These are phyloP conservation scores for Asbolus verrucosus DNA, from an alignment of 1,140 invertebrate genomes.

Conservation along the genomic window DNA sequence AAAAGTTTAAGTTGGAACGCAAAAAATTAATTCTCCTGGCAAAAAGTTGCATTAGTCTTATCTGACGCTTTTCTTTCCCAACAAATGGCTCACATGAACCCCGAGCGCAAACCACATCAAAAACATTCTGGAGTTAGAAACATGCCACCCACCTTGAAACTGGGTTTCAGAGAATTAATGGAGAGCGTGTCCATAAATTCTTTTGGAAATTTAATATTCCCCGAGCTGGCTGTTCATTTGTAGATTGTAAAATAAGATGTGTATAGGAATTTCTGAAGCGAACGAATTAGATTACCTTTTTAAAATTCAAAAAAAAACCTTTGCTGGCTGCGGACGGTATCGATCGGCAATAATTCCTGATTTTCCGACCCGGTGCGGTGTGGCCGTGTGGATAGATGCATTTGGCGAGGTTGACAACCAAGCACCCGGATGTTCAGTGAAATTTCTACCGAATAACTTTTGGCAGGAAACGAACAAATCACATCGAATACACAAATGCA, in stretches of 20 bases:
- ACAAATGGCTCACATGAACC: not conserved
- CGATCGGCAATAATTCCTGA: conserved; percentile 17
- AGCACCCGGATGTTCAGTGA: too few relatives aligned
- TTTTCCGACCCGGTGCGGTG: conserved; percentile 7
- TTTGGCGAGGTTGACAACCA: too few relatives aligned
- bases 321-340: not conserved
- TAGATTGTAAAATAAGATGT: conserved; percentile 36
- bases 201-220: conserved; percentile 28
- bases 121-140: too few relatives aligned
- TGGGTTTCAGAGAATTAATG: too few relatives aligned
- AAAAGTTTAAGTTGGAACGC: too few relatives aligned
- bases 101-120: too few relatives aligned
- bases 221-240: conserved; percentile 18
- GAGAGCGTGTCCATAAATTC: too few relatives aligned
- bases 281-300: conserved; percentile 24
- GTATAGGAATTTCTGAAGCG: conserved; percentile 22
- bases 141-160: too few relatives aligned
- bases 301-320: conserved; percentile 15
- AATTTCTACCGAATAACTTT: too few relatives aligned
- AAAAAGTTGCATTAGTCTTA: conserved; percentile 9
- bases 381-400: too few relatives aligned
- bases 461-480: too few relatives aligned
- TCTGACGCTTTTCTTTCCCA: not conserved
- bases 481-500: too few relatives aligned
- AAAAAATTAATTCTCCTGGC: conserved; percentile 15